phyloP scores from a whole-genome alignment of 2,113 vertebrate genomes.

The Nyctereutes procyonoides region DNA sequence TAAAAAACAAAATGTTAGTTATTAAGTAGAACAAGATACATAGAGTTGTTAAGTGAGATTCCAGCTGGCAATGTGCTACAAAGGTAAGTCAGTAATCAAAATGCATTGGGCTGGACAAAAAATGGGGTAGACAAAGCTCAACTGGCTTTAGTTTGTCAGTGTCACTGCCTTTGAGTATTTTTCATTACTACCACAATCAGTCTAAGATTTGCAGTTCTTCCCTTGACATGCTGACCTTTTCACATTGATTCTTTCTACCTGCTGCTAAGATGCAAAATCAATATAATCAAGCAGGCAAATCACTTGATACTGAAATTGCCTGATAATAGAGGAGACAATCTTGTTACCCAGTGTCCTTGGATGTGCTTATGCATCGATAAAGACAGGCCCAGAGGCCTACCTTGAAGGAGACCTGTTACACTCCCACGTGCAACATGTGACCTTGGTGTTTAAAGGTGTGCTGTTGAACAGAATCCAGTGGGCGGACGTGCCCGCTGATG shows the following conservation, averaged over 20 bases:
- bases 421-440: fast-evolving
- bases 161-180: slow-evolving; percentile 59
- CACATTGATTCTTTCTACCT: slow-evolving; percentile 76
- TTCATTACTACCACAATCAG: slow-evolving; percentile 58
- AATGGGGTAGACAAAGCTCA: neutral
- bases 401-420: neutral
- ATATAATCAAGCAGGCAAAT: slow-evolving; percentile 76
- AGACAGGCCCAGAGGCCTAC: neutral
- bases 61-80: neutral
- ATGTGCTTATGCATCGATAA: neutral
- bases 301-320: slow-evolving; percentile 61
- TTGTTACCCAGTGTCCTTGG: slow-evolving; percentile 63
- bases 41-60: neutral
- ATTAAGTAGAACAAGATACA: neutral
- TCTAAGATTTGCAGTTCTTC: slow-evolving; percentile 68
- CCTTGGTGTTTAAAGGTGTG: neutral
- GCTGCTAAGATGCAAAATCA: slow-evolving; percentile 75
- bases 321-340: slow-evolving; percentile 51
- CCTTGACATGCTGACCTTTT: slow-evolving; percentile 72
- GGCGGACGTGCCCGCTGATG: neutral
- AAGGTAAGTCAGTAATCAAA: slow-evolving; percentile 37
- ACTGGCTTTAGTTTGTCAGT: neutral
- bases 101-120: neutral
- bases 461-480: neutral
- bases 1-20: neutral